A percentile compares a stretch with the other conserved stretches of the same genome.
Conservation (phyloP, 2,888 invertebrate species). For the Drosophila seclusa region DNA sequence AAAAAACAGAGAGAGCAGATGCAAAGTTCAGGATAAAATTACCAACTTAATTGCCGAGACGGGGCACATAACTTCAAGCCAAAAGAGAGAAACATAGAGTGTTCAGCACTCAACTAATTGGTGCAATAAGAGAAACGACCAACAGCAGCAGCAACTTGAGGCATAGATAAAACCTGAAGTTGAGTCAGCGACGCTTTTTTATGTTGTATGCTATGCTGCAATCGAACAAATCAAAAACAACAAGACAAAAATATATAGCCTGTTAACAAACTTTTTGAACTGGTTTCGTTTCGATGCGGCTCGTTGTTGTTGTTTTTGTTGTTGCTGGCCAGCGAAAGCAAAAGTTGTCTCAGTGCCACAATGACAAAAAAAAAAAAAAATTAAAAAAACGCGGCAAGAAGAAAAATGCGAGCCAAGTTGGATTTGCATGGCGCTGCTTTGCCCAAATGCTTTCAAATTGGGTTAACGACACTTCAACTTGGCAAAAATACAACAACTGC, state of each 20-base stretch:
- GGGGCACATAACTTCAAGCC: slow-evolving; percentile 61
- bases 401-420: slow-evolving; percentile 40
- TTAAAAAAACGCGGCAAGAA: slow-evolving; percentile 17
- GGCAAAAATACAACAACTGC: slow-evolving; percentile 16
- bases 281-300: slow-evolving; percentile 62
- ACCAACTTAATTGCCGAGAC: slow-evolving; percentile 72
- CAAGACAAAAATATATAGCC: slow-evolving; percentile 19
- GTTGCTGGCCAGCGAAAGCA: slow-evolving; percentile 70
- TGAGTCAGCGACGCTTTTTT: slow-evolving; percentile 48
- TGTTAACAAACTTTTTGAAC: slow-evolving; percentile 71
- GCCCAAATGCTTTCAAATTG: slow-evolving; percentile 80
- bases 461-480: slow-evolving; percentile 82
- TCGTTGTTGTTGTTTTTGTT: slow-evolving; percentile 6
- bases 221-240: slow-evolving; percentile 46
- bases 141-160: slow-evolving; percentile 14
- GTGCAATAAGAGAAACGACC: slow-evolving; percentile 50
- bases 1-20: slow-evolving; percentile 45
- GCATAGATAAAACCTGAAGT: slow-evolving; percentile 33
- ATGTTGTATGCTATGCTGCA: slow-evolving; percentile 59
- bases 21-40: slow-evolving; percentile 79
- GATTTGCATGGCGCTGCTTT: slow-evolving; percentile 68
- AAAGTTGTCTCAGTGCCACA: slow-evolving; percentile 70
- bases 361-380: slow-evolving; percentile 34
- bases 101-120: slow-evolving; percentile 54
- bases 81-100: slow-evolving; percentile 7